These are phyloP conservation scores for Mantis religiosa DNA, from an alignment of 2,888 invertebrate species.

Conservation along the genomic window DNA sequence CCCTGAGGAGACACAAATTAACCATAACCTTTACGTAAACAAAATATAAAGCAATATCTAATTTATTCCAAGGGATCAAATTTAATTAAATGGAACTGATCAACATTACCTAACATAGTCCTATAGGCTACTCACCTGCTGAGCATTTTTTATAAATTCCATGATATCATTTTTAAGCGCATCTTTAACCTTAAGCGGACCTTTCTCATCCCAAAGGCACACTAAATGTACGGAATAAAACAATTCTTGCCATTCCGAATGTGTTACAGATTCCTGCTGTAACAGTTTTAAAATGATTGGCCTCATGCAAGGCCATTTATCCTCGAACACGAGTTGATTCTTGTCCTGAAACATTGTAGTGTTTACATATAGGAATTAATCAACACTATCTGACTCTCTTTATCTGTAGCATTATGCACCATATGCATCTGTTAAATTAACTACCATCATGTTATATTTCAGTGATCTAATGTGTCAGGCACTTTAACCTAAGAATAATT, in stretches of 20 bases:
- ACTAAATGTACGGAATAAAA: slow-evolving; percentile 95
- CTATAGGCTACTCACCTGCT: slow-evolving; percentile 51
- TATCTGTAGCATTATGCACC: background rate
- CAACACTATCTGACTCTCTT: background rate
- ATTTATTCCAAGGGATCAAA: too few relatives aligned
- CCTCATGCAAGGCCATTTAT: slow-evolving; percentile 94
- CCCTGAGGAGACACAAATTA: too few relatives aligned
- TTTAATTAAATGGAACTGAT: too few relatives aligned
- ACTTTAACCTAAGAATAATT: background rate
- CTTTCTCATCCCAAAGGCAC: slow-evolving; percentile 96
- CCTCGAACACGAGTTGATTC: slow-evolving; percentile 83
- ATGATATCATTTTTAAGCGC: slow-evolving; percentile 89
- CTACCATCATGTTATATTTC: background rate
- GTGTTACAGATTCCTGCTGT: slow-evolving; percentile 89
- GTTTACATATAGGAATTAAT: background rate
- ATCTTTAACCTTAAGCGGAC: slow-evolving; percentile 80
- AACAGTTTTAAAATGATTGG: slow-evolving; percentile 90
- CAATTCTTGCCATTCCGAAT: slow-evolving; percentile 95
- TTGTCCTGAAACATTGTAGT: slow-evolving; percentile 57
- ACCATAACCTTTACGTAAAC: too few relatives aligned
- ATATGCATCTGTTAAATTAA: background rate
- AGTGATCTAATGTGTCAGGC: background rate
- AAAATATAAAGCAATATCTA: too few relatives aligned
- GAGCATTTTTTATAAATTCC: slow-evolving; percentile 90
- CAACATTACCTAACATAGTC: too few relatives aligned